Conservation (phyloP, 2,113 vertebrate species). For the Anser cygnoides region DNA sequence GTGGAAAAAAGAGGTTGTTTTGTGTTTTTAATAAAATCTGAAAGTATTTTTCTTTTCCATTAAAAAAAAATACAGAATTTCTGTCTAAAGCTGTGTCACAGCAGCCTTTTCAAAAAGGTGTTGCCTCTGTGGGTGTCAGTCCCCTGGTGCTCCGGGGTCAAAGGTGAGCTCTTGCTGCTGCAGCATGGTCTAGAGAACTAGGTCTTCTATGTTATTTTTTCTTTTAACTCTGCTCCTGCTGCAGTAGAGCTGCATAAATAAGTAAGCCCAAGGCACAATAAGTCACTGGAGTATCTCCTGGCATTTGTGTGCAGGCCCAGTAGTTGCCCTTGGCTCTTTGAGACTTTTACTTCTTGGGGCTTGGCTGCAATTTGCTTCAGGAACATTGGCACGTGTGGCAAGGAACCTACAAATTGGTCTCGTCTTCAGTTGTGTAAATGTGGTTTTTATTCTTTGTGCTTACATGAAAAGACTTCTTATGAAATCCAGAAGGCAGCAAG, state of each 20-base stretch:
- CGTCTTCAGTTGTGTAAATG: rapidly evolving
- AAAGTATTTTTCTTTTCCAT: not conserved
- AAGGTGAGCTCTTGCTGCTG: not conserved
- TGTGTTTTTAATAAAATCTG: not conserved
- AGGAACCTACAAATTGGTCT: not conserved
- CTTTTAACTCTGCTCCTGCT: not conserved
- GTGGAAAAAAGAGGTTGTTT: not conserved
- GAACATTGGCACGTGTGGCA: rapidly evolving
- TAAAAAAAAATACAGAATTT: not conserved
- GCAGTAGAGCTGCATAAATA: not conserved
- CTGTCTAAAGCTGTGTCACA: not conserved
- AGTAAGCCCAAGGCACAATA: not conserved
- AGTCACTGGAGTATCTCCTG: not conserved
- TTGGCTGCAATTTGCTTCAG: not conserved
- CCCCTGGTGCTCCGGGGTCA: not conserved
- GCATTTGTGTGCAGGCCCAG: not conserved
- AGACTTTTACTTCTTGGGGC: not conserved
- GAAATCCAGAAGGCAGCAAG: not conserved
- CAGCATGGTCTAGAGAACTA: not conserved
- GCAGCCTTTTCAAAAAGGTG: not conserved
- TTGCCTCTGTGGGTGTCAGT: not conserved
- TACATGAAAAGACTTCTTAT: not conserved
- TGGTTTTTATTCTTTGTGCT: not conserved
- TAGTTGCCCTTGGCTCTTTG: too few relatives aligned
- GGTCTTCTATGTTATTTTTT: not conserved